Evolutionary conservation across 2,797 vertebrate species (phyloP).

Genomic region (Channa striata): DNA sequence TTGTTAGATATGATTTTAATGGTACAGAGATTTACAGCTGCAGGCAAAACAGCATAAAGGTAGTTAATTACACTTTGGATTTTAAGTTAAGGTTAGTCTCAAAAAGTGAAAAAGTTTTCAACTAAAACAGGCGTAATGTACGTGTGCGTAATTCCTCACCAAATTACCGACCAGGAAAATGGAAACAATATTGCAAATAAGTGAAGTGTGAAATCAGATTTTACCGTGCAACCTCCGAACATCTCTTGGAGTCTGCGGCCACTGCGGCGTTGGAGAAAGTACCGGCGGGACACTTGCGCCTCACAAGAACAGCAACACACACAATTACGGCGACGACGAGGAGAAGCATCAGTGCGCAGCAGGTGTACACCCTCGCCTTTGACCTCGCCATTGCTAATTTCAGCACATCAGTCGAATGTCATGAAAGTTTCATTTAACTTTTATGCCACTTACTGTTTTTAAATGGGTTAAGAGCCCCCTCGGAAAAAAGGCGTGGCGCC

Average conservation of each 20-base stretch:
- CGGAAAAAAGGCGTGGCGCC: background rate
- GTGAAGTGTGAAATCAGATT: too few species aligned
- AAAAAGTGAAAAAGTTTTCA: background rate
- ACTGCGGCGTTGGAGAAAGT: slow-evolving; percentile 74
- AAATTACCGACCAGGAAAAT: background rate
- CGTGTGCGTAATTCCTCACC: background rate
- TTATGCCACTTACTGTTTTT: background rate
- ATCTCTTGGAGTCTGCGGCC: slow-evolving; percentile 79
- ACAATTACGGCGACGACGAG: slow-evolving; percentile 39
- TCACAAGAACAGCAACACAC: slow-evolving; percentile 27
- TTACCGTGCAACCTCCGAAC: slow-evolving; percentile 82
- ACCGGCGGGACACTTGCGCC: slow-evolving; percentile 47
- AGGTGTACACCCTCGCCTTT: slow-evolving; percentile 55
- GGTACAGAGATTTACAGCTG: background rate
- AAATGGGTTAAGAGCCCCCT: background rate
- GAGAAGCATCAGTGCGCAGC: slow-evolving; percentile 55
- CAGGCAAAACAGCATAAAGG: background rate
- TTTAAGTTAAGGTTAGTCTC: background rate
- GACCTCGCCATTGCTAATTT: slow-evolving; percentile 61
- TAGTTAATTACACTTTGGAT: too few species aligned
- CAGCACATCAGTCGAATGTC: background rate
- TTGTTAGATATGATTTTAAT: background rate
- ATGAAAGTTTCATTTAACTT: background rate
- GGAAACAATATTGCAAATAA: too few species aligned
- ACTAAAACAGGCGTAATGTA: background rate